Base-by-base conservation (phyloP, 2,888 invertebrate species). In the Alviniconcha strummeri region DNA sequence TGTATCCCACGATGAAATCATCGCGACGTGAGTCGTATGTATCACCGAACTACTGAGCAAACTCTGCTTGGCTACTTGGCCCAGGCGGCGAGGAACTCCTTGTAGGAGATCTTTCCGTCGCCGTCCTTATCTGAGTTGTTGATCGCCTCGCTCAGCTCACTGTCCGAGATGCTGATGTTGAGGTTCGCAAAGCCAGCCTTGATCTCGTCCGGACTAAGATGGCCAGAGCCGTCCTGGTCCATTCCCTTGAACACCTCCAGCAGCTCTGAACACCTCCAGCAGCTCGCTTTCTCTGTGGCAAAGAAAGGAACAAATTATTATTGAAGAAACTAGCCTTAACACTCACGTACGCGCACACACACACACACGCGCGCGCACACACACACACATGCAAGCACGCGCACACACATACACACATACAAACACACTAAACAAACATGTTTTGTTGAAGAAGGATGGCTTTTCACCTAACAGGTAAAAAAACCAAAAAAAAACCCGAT, bases 121-220 rank as follows among this genome's bases (percentile, higher is more conserved):
- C 52, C 52, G 95, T 99, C 98, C 95, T 98, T 98, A 95, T 99
- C 98, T 92, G 98, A 98, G 95, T 98, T 98, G 94, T 98, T 96
- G 95, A 99, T 98, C 98, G 99, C 98, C 95, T 99, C 98, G 94
- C 99, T 98, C 91, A 99, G 98, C 95, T 98, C 98, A 95, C 98
- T 98, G 95, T 99, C 98, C 93, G 98, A 99, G 94, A 99, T 96
- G 95, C 99, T 99, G 95, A 99, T 98, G 88, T 98, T 99, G 93
- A 99, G 96, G 96, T 99, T 99, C 95, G 98, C 99, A 98, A 99
- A 99, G 89, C 99, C 98, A 95, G 98, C 98, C 95, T 98, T 97
- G 94, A 99, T 95, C 95, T 99, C 99, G 90, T 98, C 98, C 91
- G 98, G 98, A 89, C 97, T 98, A 95, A 99, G 99, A 95, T 98